Evolutionary conservation across 2,113 vertebrate species (phyloP).

Genomic region (Heterochromis multidens): DNA sequence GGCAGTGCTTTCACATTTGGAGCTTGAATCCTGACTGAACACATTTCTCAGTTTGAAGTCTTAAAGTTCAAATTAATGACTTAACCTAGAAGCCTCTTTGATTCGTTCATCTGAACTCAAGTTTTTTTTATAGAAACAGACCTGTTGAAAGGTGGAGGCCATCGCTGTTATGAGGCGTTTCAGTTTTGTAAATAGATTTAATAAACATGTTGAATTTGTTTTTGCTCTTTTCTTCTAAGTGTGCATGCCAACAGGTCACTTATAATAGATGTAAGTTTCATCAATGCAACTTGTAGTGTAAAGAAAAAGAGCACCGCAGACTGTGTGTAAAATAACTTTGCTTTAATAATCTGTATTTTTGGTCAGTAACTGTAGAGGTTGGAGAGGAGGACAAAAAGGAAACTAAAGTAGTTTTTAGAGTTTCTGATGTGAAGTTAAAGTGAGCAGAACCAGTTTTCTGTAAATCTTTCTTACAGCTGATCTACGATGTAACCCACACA

Average conservation of each 20-base stretch:
- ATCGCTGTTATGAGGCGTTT: background rate
- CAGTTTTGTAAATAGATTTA: slow-evolving; percentile 54
- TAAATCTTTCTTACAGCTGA: background rate
- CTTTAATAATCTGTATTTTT: background rate
- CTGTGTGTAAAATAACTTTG: background rate
- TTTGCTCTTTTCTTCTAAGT: background rate
- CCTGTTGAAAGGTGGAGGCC: background rate
- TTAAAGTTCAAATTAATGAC: background rate
- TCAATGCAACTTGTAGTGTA: background rate
- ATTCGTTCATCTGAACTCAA: background rate
- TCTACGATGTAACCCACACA: too few species aligned
- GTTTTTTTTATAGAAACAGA: background rate
- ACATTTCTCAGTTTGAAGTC: background rate
- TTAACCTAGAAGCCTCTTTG: background rate
- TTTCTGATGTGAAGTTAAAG: background rate
- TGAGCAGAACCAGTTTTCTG: background rate
- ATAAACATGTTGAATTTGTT: slow-evolving; percentile 52
- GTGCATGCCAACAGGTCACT: background rate
- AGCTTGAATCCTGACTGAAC: background rate
- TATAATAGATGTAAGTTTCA: background rate
- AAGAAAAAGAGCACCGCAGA: background rate
- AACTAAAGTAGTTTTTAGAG: too few species aligned
- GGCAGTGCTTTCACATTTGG: background rate
- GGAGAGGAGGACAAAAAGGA: too few species aligned
- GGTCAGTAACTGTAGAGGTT: background rate